phyloP scores from a whole-genome alignment of 2,797 vertebrate species.

The Pseudocheirus occidentalis region DNA sequence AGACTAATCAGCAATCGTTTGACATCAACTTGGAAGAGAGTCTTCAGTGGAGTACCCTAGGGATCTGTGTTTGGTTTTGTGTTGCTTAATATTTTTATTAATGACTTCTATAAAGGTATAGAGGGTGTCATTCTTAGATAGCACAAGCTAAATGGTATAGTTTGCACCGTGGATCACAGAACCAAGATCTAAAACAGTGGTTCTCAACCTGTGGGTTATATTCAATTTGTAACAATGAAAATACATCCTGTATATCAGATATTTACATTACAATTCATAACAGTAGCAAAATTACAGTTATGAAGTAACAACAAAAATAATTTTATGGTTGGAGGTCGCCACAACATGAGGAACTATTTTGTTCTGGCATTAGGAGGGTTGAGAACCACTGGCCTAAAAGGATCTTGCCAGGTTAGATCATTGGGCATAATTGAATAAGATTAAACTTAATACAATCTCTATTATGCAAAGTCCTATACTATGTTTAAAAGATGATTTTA shows the following conservation, averaged over 20 bases:
- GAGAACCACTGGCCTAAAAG: too few species aligned
- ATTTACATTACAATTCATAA: too few species aligned
- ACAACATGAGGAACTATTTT: too few species aligned
- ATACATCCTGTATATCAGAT: too few species aligned
- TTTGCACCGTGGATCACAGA: not conserved
- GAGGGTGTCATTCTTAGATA: not conserved
- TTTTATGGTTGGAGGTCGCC: too few species aligned
- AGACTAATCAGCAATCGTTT: not conserved
- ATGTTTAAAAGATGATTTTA: not conserved
- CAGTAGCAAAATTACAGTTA: too few species aligned
- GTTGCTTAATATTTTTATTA: not conserved
- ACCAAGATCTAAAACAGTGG: not conserved
- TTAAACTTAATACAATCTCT: not conserved
- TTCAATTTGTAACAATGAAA: too few species aligned
- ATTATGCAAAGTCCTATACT: not conserved
- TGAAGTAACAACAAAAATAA: too few species aligned
- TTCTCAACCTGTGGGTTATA: too few species aligned
- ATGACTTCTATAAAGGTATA: not conserved
- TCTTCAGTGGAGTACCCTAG: not conserved
- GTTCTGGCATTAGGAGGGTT: too few species aligned
- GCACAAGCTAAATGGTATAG: not conserved
- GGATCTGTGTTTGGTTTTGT: not conserved
- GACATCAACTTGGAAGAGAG: not conserved
- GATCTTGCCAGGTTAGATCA: not conserved
- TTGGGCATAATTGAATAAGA: not conserved